Percentiles rank a stretch among this genome's conserved stretches.
These are phyloP conservation scores for Micronycteris hirsuta DNA, from an alignment of 2,113 vertebrate genomes.

Conservation along the genomic window DNA sequence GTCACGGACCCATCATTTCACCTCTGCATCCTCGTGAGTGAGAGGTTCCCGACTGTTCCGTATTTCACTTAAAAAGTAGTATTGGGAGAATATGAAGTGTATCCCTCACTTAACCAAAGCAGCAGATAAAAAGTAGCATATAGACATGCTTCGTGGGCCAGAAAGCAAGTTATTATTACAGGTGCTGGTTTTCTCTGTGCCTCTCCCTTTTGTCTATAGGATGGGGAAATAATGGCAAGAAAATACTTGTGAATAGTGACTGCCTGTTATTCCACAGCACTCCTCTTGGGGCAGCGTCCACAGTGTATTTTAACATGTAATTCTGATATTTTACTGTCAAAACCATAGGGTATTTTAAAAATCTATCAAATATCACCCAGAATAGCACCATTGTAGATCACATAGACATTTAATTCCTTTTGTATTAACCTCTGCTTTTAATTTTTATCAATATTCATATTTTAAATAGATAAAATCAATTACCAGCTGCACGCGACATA, in stretches of 20 bases:
- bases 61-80: not conserved
- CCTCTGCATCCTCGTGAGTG: not conserved
- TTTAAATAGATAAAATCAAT: not conserved
- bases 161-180: not conserved
- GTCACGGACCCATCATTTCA: not conserved
- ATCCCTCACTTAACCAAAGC: not conserved
- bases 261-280: not conserved
- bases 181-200: not conserved
- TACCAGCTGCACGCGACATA: not conserved
- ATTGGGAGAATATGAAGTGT: not conserved
- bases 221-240: not conserved
- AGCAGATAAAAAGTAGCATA: not conserved
- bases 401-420: not conserved
- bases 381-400: not conserved
- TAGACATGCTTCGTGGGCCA: not conserved
- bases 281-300: not conserved
- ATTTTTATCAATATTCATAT: not conserved
- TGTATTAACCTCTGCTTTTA: slow-evolving; percentile 7
- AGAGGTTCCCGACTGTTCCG: not conserved
- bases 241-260: not conserved
- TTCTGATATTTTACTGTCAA: not conserved
- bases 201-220: not conserved
- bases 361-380: not conserved
- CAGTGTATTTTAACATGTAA: not conserved
- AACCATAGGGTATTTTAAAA: not conserved